Percentiles rank a stretch among this genome's conserved stretches.
Evolutionary conservation across 2,113 vertebrate species (phyloP).

Genomic region (Hyaena hyaena): DNA sequence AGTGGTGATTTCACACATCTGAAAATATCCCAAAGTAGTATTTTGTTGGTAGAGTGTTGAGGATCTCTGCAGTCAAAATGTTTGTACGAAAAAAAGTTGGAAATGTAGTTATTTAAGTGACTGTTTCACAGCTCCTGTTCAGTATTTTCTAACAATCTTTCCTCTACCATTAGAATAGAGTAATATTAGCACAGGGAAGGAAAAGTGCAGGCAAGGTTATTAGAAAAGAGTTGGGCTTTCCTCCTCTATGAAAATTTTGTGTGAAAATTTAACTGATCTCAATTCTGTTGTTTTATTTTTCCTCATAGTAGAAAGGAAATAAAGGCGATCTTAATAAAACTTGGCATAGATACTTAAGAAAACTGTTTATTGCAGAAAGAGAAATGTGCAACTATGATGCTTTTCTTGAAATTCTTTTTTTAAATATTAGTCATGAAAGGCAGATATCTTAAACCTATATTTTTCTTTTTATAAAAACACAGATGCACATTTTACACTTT

Average conservation of each 20-base stretch:
- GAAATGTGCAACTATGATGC: neutral
- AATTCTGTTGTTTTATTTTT: conserved; percentile 30
- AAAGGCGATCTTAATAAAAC: neutral
- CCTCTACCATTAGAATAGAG: neutral
- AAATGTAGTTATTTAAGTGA: neutral
- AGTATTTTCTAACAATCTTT: neutral
- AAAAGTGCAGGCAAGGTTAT: neutral
- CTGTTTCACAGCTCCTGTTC: neutral
- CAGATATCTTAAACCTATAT: neutral
- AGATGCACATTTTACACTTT: neutral
- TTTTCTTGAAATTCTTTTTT: conserved; percentile 30
- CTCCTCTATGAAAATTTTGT: neutral
- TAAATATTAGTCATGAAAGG: neutral
- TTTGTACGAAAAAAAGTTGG: neutral
- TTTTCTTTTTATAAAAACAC: neutral
- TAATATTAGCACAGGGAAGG: neutral
- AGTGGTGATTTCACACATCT: neutral
- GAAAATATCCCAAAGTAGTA: conserved; percentile 23
- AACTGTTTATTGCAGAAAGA: conserved; percentile 19
- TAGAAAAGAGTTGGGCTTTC: neutral
- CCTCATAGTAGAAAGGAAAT: neutral
- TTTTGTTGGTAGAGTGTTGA: conserved; percentile 27
- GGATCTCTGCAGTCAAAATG: neutral
- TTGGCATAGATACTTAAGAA: conserved; percentile 9
- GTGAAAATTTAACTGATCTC: conserved; percentile 11